A percentile compares a stretch with the other conserved stretches of the same genome.
Conservation (phyloP, 2,888 invertebrate genomes). For the Ferdinandea cuprea region DNA sequence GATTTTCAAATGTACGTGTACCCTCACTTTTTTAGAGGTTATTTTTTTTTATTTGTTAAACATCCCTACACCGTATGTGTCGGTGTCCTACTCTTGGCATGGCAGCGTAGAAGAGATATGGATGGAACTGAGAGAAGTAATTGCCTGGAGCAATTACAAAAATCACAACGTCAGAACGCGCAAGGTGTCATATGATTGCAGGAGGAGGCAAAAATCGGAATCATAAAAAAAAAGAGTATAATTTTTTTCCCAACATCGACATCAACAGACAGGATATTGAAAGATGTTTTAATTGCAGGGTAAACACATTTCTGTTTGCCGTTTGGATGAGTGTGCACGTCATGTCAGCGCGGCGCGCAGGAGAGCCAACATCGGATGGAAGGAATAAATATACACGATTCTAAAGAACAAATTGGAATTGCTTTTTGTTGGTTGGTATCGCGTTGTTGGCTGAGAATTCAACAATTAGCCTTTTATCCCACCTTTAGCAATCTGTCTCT, state of each 20-base stretch:
- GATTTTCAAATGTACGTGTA: conserved; percentile 56
- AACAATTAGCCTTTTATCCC: conserved; percentile 68
- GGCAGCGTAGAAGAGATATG: conserved; percentile 13
- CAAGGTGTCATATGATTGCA: conserved; percentile 66
- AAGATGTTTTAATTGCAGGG: conserved; percentile 74
- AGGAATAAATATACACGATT: conserved; percentile 39
- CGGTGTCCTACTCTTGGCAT: conserved; percentile 30
- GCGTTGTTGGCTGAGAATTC: conserved; percentile 56
- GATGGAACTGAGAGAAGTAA: conserved; percentile 46
- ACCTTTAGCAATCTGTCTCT: too few relatives aligned
- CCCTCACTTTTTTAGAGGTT: background rate
- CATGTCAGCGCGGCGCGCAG: conserved; percentile 34
- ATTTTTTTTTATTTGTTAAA: conserved; percentile 28
- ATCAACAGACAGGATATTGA: conserved; percentile 75
- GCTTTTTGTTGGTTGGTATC: conserved; percentile 61
- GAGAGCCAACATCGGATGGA: conserved; percentile 9
- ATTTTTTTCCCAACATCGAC: conserved; percentile 59
- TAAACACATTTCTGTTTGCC: conserved; percentile 71
- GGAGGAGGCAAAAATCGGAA: conserved; percentile 51
- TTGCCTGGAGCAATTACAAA: conserved; percentile 74
- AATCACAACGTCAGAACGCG: conserved; percentile 56
- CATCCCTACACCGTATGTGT: conserved; percentile 11
- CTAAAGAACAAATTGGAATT: conserved; percentile 59
- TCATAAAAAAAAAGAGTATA: conserved; percentile 51
- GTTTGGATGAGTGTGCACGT: conserved; percentile 54